Evolutionary conservation across 2,888 invertebrate species (phyloP), one percentile per base, ranked within the genome.

Genomic region (Lagria hirta): DNA sequence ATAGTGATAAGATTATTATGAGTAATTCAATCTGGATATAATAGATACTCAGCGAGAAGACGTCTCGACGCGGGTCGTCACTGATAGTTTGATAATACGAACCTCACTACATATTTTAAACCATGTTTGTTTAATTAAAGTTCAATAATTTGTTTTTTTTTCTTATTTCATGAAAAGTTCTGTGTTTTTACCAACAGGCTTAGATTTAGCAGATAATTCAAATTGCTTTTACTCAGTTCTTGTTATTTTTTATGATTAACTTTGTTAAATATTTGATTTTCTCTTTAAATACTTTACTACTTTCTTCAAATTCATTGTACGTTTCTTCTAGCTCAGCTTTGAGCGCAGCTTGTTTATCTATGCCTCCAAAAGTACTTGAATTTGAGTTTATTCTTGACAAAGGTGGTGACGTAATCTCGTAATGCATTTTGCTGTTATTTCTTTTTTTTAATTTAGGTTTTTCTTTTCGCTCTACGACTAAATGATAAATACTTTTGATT

Each of bases 401-500:
- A 3, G 48, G 48, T 4, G 58, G 59, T 14, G 58, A 55, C 24
- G 46, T 51, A 1, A 43, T 11, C 18, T 42, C 51, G 29, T 24
- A 40, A 22, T 36, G 11, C 3, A 10, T 7, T 12, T 43, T 40
- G 10, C 34, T 37, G 18, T 26, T 16, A 11, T 22, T 52, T 20
- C 65, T 69, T 4, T 75, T 72, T 40, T 78, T 66, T 54, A 77
- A 79, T 60, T 76, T 76, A 43, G 76, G 77, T 37, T 75, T 78
- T 53, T 77, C 77, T 57, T 82, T 83, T 6, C 81, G 77, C 52
- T 84, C 84, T 0, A 81, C 83, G 0, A 88, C 87, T 61, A 89
- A 73, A 60, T 83, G 82, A 68, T 87, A 88, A 28, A 88, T 79
- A 21, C 81, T 82, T 29, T 80, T 73, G 55, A 89, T 82, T 36